Percentiles rank a stretch among this genome's conserved stretches.
Conservation (phyloP, 2,888 invertebrate species). For the Galeopsomyia nigrocyanea region DNA sequence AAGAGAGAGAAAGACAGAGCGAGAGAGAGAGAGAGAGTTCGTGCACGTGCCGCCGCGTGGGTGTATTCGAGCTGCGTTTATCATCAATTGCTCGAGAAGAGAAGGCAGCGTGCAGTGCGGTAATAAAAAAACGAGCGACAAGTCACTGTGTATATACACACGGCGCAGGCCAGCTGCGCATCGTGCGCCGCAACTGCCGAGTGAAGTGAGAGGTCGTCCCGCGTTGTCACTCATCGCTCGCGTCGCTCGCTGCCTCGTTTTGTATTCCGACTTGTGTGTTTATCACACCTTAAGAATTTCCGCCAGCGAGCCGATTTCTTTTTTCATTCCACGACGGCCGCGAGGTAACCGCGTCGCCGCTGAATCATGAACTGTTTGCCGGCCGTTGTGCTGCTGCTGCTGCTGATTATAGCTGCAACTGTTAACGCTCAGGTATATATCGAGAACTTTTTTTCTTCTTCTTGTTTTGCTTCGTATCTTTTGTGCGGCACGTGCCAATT, state of each 20-base stretch:
- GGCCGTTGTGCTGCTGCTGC: not conserved
- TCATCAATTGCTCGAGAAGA: slow-evolving; percentile 12
- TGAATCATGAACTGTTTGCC: slow-evolving; percentile 37
- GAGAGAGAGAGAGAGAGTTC: not conserved
- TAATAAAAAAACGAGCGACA: too few relatives aligned
- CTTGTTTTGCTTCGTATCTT: not conserved
- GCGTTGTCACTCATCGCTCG: too few relatives aligned
- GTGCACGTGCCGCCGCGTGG: slow-evolving; percentile 3
- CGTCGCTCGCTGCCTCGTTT: not conserved
- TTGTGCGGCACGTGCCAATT: too few relatives aligned
- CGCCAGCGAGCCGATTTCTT: too few relatives aligned
- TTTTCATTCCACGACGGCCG: not conserved
- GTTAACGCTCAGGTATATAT: slow-evolving; percentile 36
- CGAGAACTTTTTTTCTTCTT: not conserved
- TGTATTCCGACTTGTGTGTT: not conserved
- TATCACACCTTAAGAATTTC: too few relatives aligned
- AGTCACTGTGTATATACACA: too few relatives aligned
- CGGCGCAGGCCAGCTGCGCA: too few relatives aligned
- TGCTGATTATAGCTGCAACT: slow-evolving; percentile 11
- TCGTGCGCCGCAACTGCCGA: too few relatives aligned
- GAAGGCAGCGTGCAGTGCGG: not conserved
- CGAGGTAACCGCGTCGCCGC: not conserved
- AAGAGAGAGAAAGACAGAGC: not conserved
- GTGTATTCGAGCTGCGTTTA: slow-evolving; percentile 26
- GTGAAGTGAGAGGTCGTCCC: too few relatives aligned